A percentile compares a stretch with the other conserved stretches of the same genome.
phyloP scores from a whole-genome alignment of 2,888 invertebrate genomes.

The Brachypalpus laphriformis region DNA sequence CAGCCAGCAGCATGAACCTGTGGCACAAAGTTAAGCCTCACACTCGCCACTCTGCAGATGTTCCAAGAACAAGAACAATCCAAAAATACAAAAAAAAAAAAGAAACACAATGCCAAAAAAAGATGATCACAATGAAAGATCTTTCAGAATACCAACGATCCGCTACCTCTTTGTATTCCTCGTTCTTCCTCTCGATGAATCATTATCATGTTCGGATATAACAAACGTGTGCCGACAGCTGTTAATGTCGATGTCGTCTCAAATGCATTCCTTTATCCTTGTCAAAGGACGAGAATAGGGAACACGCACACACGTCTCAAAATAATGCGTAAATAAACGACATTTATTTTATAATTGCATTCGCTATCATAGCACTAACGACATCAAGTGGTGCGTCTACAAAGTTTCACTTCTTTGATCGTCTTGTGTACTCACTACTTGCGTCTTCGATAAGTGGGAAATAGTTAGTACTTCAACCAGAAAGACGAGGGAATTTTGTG shows the following conservation, averaged over 20 bases:
- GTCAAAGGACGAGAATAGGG: conserved; percentile 24
- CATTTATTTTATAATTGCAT: not conserved
- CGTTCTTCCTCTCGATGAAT: conserved; percentile 27
- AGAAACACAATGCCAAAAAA: conserved; percentile 1
- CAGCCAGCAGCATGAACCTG: conserved; percentile 60
- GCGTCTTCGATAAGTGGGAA: conserved; percentile 37
- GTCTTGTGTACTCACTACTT: not conserved
- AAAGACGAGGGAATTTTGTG: conserved; percentile 22
- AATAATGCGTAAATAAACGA: conserved; percentile 15
- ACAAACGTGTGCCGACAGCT: conserved; percentile 56
- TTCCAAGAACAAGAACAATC: conserved; percentile 46
- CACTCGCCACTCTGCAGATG: conserved; percentile 58
- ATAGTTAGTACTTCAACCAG: conserved; percentile 57
- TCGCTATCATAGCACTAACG: conserved; percentile 13
- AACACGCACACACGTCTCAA: not conserved
- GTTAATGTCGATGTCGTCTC: conserved; percentile 39
- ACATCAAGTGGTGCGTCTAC: conserved; percentile 51
- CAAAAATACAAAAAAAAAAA: conserved; percentile 17
- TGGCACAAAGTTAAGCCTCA: conserved; percentile 62
- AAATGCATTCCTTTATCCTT: conserved; percentile 38
- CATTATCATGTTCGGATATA: conserved; percentile 23
- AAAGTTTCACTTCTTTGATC: conserved; percentile 39
- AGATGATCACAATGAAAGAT: conserved; percentile 33
- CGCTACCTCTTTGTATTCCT: conserved; percentile 4
- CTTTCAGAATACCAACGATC: conserved; percentile 5